Evolutionary conservation across 2,113 vertebrate genomes (phyloP).

Genomic region (Gadus chalcogrammus): DNA sequence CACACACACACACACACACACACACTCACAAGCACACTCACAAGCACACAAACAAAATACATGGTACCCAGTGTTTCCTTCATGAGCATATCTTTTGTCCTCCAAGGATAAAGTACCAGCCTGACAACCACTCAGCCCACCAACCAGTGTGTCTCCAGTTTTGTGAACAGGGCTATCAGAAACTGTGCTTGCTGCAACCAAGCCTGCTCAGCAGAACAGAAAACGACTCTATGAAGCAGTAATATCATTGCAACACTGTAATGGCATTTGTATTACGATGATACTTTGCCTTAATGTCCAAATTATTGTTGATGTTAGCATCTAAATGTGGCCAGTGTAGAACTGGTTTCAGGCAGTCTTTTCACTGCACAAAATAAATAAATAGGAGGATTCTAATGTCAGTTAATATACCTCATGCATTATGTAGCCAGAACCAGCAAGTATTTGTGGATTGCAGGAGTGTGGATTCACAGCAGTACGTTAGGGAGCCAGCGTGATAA

Average conservation of each 20-base stretch:
- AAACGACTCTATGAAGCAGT: background rate
- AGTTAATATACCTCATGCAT: constrained; percentile 14
- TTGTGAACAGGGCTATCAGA: background rate
- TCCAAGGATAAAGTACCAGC: no score
- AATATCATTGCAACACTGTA: background rate
- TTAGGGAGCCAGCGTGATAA: constrained; percentile 25
- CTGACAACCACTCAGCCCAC: background rate
- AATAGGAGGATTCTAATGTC: constrained; percentile 7
- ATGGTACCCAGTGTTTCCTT: no score
- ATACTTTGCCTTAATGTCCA: background rate
- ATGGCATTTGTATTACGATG: background rate
- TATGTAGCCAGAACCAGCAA: constrained; percentile 16
- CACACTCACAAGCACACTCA: no score
- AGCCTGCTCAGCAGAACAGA: constrained; percentile 1
- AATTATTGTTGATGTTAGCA: background rate
- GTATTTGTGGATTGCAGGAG: constrained; percentile 27
- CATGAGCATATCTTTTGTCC: no score
- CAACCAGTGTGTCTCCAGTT: background rate
- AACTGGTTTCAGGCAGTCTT: background rate
- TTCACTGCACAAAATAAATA: background rate
- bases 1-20: no score
- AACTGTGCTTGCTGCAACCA: background rate
- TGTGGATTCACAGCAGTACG: background rate
- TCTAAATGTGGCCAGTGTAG: background rate
- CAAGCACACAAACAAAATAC: no score